These are phyloP conservation scores for Bathynomus jamesi DNA, from an alignment of 1,140 invertebrate species.

Conservation along the genomic window DNA sequence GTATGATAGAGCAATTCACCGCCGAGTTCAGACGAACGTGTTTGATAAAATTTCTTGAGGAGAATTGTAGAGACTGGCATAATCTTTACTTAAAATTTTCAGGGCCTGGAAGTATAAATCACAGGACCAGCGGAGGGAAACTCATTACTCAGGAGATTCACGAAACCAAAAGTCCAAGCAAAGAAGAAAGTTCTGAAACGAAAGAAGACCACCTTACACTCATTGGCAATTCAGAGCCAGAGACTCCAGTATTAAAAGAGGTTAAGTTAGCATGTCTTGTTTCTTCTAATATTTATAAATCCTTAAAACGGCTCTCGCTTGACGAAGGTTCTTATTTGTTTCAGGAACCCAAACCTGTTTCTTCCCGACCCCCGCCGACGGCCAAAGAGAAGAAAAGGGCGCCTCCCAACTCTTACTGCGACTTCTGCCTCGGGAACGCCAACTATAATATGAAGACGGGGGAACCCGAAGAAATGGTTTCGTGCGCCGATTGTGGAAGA, in stretches of 20 bases:
- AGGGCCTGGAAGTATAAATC: background rate
- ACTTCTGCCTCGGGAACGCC: conserved; percentile 94
- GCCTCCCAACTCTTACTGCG: conserved; percentile 62
- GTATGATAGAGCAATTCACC: no score
- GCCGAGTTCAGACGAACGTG: background rate
- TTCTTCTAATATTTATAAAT: no score
- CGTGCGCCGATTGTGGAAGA: conserved; percentile 95
- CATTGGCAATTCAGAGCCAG: background rate
- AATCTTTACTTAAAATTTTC: background rate
- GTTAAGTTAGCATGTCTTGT: no score
- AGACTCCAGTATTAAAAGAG: background rate
- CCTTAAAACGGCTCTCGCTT: no score
- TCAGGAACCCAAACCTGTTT: background rate
- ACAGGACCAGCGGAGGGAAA: background rate
- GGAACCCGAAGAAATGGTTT: conserved; percentile 89
- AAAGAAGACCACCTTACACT: background rate
- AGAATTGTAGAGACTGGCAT: background rate
- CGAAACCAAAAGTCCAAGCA: background rate
- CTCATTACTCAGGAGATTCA: background rate
- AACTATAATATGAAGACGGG: conserved; percentile 93
- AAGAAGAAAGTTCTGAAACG: background rate
- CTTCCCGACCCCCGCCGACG: background rate
- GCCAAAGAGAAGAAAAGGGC: conserved; percentile 7
- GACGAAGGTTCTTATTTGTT: no score
- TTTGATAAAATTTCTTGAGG: background rate